Conservation (phyloP, 2,888 invertebrate species). For the Mimumesa dahlbomi region DNA sequence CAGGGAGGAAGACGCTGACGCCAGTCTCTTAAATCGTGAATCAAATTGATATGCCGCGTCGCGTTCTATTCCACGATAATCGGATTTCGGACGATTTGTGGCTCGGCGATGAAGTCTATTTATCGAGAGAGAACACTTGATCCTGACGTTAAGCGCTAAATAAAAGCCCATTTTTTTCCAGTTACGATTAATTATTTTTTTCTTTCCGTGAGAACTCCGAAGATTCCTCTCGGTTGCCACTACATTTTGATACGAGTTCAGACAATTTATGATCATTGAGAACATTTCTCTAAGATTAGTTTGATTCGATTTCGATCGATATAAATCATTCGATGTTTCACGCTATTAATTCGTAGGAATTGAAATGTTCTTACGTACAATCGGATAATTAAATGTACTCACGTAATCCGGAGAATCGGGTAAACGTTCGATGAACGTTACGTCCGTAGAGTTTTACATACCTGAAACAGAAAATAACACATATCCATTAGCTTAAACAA, state of each 20-base stretch:
- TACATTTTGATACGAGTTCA: background rate
- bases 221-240: background rate
- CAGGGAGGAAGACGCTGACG: constrained; percentile 47
- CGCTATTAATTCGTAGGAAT: too few species aligned
- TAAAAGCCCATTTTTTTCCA: constrained; percentile 4
- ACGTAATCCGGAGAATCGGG: too few species aligned
- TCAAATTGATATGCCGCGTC: constrained; percentile 63
- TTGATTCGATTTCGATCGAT: too few species aligned
- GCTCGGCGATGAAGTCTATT: constrained; percentile 55
- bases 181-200: constrained; percentile 1
- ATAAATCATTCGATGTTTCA: too few species aligned
- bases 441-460: constrained; percentile 13
- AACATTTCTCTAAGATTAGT: too few species aligned
- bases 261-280: too few species aligned
- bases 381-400: too few species aligned
- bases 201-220: background rate
- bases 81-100: constrained; percentile 59
- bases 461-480: constrained; percentile 39
- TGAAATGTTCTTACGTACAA: too few species aligned
- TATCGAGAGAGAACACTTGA: constrained; percentile 39
- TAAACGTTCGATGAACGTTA: too few species aligned
- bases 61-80: constrained; percentile 59
- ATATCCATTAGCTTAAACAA: constrained; percentile 23
- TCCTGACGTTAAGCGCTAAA: constrained; percentile 31
- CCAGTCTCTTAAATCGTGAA: constrained; percentile 57